Evolutionary conservation across 2,113 vertebrate genomes (phyloP).

Genomic region (Odobenus rosmarus): DNA sequence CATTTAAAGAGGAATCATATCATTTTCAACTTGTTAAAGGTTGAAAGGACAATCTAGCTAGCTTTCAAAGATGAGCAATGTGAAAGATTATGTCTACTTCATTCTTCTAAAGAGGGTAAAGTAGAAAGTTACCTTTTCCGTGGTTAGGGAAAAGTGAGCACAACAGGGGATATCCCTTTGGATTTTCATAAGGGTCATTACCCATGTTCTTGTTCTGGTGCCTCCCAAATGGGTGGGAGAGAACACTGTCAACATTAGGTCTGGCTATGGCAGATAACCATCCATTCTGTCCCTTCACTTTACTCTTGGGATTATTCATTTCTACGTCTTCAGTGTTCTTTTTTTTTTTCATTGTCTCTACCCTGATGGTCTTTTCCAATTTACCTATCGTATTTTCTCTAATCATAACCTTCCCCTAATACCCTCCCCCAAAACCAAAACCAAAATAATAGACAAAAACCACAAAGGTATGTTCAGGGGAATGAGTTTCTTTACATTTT

Average conservation of each 20-base stretch:
- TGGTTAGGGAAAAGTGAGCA: not conserved
- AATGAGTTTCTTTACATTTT: not conserved
- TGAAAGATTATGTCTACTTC: not conserved
- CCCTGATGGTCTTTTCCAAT: not conserved
- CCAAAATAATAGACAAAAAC: not conserved
- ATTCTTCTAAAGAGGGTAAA: constrained; percentile 10
- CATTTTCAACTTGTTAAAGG: constrained; percentile 48
- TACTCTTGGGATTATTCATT: not conserved
- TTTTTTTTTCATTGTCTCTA: not conserved
- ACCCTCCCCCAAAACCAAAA: not conserved
- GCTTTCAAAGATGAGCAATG: constrained; percentile 23
- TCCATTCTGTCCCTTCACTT: not conserved
- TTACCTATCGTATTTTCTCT: not conserved
- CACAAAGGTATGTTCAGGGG: not conserved
- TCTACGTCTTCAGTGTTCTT: not conserved
- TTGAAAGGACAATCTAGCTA: constrained; percentile 49
- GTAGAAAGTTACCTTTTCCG: not conserved
- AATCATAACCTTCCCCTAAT: not conserved
- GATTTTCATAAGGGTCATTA: not conserved
- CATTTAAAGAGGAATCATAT: constrained; percentile 48
- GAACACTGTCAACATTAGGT: not conserved
- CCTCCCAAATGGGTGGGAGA: not conserved
- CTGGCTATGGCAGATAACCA: not conserved
- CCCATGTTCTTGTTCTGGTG: not conserved
- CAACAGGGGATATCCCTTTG: no score